Base-by-base conservation (phyloP, 2,797 vertebrate genomes). In the Centroberyx gerrardi region DNA sequence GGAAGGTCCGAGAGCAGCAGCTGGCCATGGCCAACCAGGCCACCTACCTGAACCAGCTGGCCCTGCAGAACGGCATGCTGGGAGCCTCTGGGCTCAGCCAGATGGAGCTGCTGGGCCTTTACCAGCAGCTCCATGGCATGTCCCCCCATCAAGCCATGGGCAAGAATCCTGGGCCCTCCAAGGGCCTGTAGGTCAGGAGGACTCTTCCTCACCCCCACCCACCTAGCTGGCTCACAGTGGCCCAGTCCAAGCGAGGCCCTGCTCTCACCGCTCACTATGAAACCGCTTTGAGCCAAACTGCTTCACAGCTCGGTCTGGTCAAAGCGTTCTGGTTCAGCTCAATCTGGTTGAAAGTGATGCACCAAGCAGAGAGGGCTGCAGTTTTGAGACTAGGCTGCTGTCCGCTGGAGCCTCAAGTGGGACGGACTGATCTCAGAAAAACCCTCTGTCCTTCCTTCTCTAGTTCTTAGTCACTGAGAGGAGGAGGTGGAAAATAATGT, bases 1-100 rank as follows among this genome's bases (percentile, higher is more conserved):
- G 98, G 83, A 95, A 98, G 88, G 95, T 98, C 29, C 97, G 98
- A 87, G 98, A 99, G 87, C 98, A 99, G 93, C 98, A 99, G 92
- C 85, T 97, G 78, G 96, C 96, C 87, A 94, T 97, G 71, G 97
- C 97, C 49, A 97, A 95, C 87, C 95, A 98, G 85, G 96, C 97
- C 80, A 95, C 88, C 75, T 96, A 97, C 88, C 93, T 99, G 92
- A 95, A 96, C 90, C 98, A 98, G 93, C 94, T 99, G 93, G 96
- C 98, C 90, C 4, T 95, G 87, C 95, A 96, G 92, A 96, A 96
- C 2, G 92, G 95, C 82, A 92, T 95, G 82, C 74, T 94, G 61
- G 93, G 93, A 70, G 55, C 42, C 0, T 38, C 82, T 0, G 89
- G 91, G 33, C 88, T 96, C 81, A 95, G 81, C 81, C 95, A 97